Evolutionary conservation across 2,888 invertebrate genomes (phyloP), one percentile per base, ranked within the genome.

Genomic region (Nebria salina): DNA sequence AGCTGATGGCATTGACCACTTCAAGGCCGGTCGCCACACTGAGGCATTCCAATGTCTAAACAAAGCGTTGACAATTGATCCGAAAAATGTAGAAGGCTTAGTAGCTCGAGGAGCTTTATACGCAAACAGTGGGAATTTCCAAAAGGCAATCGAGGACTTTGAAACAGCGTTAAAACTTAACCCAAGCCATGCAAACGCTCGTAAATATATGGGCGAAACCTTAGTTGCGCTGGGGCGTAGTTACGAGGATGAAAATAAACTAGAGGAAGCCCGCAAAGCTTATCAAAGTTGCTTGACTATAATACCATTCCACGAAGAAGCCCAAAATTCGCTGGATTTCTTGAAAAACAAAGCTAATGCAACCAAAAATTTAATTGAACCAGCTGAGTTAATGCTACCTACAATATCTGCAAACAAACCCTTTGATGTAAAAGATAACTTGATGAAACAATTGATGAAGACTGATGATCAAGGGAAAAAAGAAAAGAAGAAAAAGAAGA

Each of bases 31-130:
- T 72, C 93, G 96, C 85, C 97, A 97, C 88, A 94, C 96, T 0
- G 98, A 98, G 90, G 98, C 98, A 65, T 96, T 98, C 90, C 97
- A 97, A 88, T 97, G 97, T 87, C 91, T 97, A 70, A 97, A 97
- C 89, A 97, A 96, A 89, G 98, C 98, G 3, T 90, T 98, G 75
- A 95, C 93, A 87, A 97, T 97, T 85, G 97, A 97, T 89, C 95
- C 96, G 0, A 92, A 95, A 85, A 97, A 97, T 89, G 96, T 97
- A 1, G 97, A 97, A 90, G 97, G 97, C 41, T 90, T 97, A 81
- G 97, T 97, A 1, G 97, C 97, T 0, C 92, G 97, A 86, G 97
- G 97, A 83, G 97, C 97, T 41, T 89, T 97, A 85, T 97, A 96
- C 88, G 98, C 98, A 11, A 98, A 98, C 88, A 96, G 96, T 87